Evolutionary conservation across 2,888 invertebrate species (phyloP).

Genomic region (Lycophotia porphyrea): DNA sequence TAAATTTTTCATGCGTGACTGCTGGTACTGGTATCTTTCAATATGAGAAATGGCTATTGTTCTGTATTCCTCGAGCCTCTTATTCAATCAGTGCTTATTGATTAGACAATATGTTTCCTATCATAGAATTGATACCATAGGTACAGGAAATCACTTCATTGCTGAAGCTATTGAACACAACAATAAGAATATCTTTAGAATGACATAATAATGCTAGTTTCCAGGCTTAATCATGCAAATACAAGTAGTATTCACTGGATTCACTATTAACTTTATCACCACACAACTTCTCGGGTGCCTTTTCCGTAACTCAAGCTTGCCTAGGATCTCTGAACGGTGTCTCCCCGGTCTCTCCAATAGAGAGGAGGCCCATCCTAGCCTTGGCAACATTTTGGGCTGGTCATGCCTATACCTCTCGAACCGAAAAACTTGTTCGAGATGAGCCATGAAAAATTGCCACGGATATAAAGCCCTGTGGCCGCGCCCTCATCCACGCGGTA

Average conservation of each 20-base stretch:
- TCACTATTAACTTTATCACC: not conserved
- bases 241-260: no score
- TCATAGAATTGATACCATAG: no score
- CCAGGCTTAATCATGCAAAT: not conserved
- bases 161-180: not conserved
- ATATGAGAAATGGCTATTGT: not conserved
- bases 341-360: not conserved
- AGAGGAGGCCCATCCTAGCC: not conserved
- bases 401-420: not conserved
- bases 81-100: not conserved
- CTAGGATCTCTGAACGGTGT: not conserved
- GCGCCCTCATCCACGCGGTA: conserved; percentile 46
- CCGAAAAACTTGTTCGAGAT: not conserved
- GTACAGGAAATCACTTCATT: not conserved
- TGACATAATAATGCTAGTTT: not conserved
- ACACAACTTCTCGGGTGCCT: not conserved
- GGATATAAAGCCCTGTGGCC: conserved; percentile 50
- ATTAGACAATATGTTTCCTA: not conserved
- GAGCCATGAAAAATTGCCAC: conserved; percentile 1
- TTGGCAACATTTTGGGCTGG: not conserved
- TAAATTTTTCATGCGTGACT: not conserved
- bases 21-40: not conserved
- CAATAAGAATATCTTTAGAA: not conserved
- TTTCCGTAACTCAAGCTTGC: not conserved
- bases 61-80: not conserved